Percentiles rank a stretch among this genome's conserved stretches.
phyloP scores from a whole-genome alignment of 1,140 invertebrate species.

The Dendroctonus ponderosae region DNA sequence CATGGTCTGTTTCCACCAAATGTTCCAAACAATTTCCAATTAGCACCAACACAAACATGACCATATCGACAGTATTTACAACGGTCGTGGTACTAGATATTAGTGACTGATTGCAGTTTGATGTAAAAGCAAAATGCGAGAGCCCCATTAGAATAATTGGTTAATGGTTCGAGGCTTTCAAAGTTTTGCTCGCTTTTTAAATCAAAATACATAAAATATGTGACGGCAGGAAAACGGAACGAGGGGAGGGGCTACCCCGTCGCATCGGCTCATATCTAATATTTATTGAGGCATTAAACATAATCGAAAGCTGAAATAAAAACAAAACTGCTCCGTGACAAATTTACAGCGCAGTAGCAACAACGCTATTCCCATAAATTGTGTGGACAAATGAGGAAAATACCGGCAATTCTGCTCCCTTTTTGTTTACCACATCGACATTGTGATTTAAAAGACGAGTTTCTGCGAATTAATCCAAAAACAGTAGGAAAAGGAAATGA shows the following conservation, averaged over 20 bases:
- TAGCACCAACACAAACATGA: too few species aligned
- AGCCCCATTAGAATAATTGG: slow-evolving; percentile 12
- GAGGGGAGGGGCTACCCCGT: not conserved
- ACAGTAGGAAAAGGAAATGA: too few species aligned
- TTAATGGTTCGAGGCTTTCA: slow-evolving; percentile 1
- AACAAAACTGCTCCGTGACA: slow-evolving; percentile 2
- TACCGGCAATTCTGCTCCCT: too few species aligned
- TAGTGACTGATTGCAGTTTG: slow-evolving; percentile 9
- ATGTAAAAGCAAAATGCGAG: slow-evolving; percentile 8
- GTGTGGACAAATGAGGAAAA: not conserved
- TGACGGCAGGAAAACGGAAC: not conserved
- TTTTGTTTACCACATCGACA: too few species aligned
- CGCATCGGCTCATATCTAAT: slow-evolving; percentile 7
- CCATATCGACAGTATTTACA: too few species aligned
- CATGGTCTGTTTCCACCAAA: too few species aligned
- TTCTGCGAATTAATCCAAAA: too few species aligned
- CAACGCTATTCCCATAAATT: slow-evolving; percentile 9
- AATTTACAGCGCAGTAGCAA: slow-evolving; percentile 9
- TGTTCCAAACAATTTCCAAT: too few species aligned
- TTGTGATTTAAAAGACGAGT: too few species aligned
- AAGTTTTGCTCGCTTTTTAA: slow-evolving; percentile 5
- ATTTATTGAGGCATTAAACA: slow-evolving; percentile 11
- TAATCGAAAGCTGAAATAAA: slow-evolving; percentile 12
- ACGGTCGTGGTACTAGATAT: too few species aligned
- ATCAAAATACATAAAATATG: slow-evolving; percentile 11